phyloP scores from a whole-genome alignment of 2,888 invertebrate genomes.

The Drosophila nigricruria region DNA sequence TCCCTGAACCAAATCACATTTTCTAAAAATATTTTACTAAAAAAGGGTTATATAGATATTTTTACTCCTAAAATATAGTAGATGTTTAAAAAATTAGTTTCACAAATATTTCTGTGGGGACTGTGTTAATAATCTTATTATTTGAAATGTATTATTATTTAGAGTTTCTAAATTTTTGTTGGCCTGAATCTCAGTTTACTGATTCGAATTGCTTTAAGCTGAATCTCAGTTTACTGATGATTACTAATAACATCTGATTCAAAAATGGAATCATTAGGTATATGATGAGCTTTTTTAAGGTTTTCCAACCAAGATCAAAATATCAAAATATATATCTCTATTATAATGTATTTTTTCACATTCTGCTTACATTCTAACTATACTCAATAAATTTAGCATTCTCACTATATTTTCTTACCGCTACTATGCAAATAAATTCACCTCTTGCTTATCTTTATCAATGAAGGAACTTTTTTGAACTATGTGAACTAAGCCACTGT shows the following conservation, averaged over 20 bases:
- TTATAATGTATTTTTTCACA: too few relatives aligned
- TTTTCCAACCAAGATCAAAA: too few relatives aligned
- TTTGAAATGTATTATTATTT: too few relatives aligned
- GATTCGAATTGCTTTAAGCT: not conserved
- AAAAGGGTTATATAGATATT: not conserved
- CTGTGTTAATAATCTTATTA: too few relatives aligned
- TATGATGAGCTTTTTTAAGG: too few relatives aligned
- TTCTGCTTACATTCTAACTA: not conserved
- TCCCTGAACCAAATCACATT: not conserved
- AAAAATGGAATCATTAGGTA: not conserved
- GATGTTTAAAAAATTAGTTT: too few relatives aligned
- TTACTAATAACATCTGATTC: not conserved
- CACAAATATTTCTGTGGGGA: too few relatives aligned
- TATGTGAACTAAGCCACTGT: slow-evolving; percentile 5
- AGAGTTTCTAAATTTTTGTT: too few relatives aligned
- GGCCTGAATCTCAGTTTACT: too few relatives aligned
- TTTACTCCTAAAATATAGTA: too few relatives aligned
- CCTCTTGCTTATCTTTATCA: not conserved
- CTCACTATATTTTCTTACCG: not conserved
- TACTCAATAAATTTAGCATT: not conserved
- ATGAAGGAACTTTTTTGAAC: not conserved
- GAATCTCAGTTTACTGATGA: not conserved
- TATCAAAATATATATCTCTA: not conserved
- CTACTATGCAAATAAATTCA: not conserved
- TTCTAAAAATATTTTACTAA: not conserved